phyloP scores from a whole-genome alignment of 2,797 vertebrate species.

The Rhynchotus rufescens region DNA sequence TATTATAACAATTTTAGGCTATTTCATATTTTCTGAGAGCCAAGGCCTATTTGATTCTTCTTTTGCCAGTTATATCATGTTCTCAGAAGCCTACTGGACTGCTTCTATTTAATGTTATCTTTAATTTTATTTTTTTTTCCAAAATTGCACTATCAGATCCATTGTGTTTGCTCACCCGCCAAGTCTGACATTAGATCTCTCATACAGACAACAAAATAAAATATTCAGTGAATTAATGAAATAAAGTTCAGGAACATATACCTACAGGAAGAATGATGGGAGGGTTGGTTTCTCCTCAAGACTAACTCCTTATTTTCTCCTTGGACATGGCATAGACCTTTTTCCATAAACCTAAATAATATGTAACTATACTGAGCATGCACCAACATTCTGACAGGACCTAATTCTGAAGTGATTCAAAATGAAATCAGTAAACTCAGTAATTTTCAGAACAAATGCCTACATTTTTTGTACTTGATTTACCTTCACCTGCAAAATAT shows the following conservation, averaged over 20 bases:
- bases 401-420: neutral
- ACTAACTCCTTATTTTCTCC: neutral
- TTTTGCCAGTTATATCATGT: neutral
- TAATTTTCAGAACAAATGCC: neutral
- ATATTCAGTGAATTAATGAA: neutral
- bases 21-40: slow-evolving; percentile 22
- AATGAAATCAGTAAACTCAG: neutral
- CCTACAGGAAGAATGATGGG: neutral
- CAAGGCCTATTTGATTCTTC: neutral
- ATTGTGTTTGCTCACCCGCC: neutral
- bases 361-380: neutral
- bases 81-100: neutral
- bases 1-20: neutral
- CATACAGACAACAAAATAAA: neutral
- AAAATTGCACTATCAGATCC: neutral
- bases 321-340: neutral
- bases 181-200: neutral
- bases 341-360: neutral
- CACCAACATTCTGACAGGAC: neutral
- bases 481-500: neutral
- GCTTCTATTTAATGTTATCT: neutral
- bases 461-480: neutral
- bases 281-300: neutral
- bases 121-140: neutral
- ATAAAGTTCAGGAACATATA: neutral